Conservation (phyloP, 2,113 vertebrate genomes). For the Tenebrosternarchus preto region DNA sequence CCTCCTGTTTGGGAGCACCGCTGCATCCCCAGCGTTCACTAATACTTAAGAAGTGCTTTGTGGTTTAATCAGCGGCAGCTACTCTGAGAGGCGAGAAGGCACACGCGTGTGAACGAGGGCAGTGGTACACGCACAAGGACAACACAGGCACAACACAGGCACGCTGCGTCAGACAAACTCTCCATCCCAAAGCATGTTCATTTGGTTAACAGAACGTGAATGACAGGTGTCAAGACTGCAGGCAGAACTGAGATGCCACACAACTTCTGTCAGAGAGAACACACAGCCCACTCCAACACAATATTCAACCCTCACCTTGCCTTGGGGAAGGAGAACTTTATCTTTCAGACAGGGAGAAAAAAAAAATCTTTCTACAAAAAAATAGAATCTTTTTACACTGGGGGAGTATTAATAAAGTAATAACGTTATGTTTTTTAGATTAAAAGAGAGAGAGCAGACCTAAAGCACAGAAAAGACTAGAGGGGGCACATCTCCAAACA, state of each 20-base stretch:
- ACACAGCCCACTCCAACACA: constrained; percentile 7
- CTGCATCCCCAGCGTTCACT: constrained; percentile 56
- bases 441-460: constrained; percentile 21
- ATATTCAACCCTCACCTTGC: constrained; percentile 24
- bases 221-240: background rate
- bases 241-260: background rate
- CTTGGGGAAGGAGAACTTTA: constrained; percentile 29
- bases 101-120: too few species aligned
- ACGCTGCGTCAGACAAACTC: background rate
- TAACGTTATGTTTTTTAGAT: constrained; percentile 40
- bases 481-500: constrained; percentile 18
- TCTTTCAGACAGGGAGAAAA: background rate
- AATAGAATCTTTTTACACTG: constrained; percentile 1
- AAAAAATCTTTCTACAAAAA: background rate
- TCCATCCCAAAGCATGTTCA: background rate
- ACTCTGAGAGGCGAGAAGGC: background rate
- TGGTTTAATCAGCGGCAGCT: constrained; percentile 69
- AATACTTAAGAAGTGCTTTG: constrained; percentile 59
- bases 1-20: constrained; percentile 67
- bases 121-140: background rate
- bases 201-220: constrained; percentile 3
- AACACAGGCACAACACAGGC: too few species aligned
- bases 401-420: constrained; percentile 45
- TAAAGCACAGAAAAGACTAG: constrained; percentile 12
- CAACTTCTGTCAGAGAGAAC: background rate